Percentiles rank a stretch among this genome's conserved stretches.
These are phyloP conservation scores for Drosophila stalkeri DNA, from an alignment of 2,888 invertebrate species.

Conservation along the genomic window DNA sequence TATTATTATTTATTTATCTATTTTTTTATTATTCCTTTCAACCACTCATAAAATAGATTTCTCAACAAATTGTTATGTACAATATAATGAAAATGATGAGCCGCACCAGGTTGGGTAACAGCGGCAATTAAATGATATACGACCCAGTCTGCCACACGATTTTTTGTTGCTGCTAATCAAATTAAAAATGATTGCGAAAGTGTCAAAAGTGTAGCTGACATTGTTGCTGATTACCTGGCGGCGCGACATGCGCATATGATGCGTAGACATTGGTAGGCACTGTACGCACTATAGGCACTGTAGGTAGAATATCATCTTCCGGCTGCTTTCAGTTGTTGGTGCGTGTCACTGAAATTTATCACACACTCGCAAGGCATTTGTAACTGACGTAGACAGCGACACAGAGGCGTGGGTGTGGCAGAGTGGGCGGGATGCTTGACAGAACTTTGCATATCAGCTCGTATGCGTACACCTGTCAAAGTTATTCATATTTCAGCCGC, in stretches of 20 bases:
- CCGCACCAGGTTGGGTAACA: neutral
- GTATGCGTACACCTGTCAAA: conserved; percentile 55
- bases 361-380: conserved; percentile 70
- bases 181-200: conserved; percentile 49
- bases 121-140: neutral
- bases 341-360: conserved; percentile 70
- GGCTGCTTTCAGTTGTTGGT: conserved; percentile 1
- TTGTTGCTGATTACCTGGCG: conserved; percentile 49
- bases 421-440: neutral
- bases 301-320: conserved; percentile 14
- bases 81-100: neutral
- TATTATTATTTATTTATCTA: neutral
- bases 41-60: neutral
- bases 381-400: conserved; percentile 53
- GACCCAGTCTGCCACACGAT: neutral
- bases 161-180: conserved; percentile 53
- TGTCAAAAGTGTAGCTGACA: conserved; percentile 50
- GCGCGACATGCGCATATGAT: conserved; percentile 1
- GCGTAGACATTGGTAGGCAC: conserved; percentile 19
- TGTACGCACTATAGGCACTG: conserved; percentile 11
- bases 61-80: neutral
- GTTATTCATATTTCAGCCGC: conserved; percentile 70
- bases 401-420: neutral
- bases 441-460: conserved; percentile 64
- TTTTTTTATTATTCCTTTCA: neutral